Evolutionary conservation across 2,113 vertebrate genomes (phyloP), one percentile per base, ranked within the genome.

Genomic region (Diadophis punctatus): DNA sequence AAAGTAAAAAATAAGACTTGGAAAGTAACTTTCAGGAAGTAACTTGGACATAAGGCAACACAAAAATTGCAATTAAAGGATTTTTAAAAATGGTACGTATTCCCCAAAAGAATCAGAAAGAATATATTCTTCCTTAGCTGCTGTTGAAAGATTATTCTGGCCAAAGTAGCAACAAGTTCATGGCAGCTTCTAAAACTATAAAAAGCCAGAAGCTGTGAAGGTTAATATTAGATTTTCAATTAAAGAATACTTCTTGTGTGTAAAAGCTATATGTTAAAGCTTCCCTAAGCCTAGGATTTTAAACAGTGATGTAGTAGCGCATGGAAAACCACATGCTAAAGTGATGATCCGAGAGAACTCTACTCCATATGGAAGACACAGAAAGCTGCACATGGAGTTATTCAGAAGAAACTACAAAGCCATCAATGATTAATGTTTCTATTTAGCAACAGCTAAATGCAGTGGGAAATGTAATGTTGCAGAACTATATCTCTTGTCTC

Each of bases 71-170:
- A 86, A 43, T 88, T 90, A 88, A 93, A 86, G 51, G 23, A 93
- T 90, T n/a, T n/a, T n/a, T 23, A 93, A 95, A 94, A 53, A 18
- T 53, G n/a, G 86, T 74, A 89, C 20, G 74, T 86, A 96, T 88
- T n/a, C 52, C 92, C 39, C 34, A 43, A 80, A 86, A 93, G 86
- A 53, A 84, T 87, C 43, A 89, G 39, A 23, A 49, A 74, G 4
- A 46, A 80, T 90, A 11, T 93, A 1, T 12, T 93, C 87, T 90
- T 60, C 90, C 90, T 58, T 20, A 20, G 2, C 11, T 86, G 90
- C 23, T 91, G 94, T 95, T 91, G 94, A 74, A 94, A 93, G 94
- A 86, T 89, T 94, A 91, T 23, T 74, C n/a, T 25, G 23, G 91
- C 93, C 90, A 23, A 7, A 93, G 34, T 88, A 95, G 63, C 53